phyloP scores from a whole-genome alignment of 2,888 invertebrate species.

The Ormyrus nitidulus region DNA sequence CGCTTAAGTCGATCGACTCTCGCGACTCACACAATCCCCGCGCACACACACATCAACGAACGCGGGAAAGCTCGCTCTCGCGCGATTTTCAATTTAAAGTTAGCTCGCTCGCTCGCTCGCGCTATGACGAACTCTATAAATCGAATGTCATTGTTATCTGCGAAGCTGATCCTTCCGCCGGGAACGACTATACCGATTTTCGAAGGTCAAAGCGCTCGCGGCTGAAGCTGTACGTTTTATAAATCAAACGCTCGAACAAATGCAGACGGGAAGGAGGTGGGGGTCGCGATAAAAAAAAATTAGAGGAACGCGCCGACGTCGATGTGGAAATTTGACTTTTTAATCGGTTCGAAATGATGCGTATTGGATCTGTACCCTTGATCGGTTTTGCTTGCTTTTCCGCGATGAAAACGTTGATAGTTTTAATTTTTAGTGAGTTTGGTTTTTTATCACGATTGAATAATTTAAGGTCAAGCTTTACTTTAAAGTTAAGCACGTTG shows the following conservation, averaged over 20 bases:
- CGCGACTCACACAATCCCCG: too few species aligned
- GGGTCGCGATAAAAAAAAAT: neutral
- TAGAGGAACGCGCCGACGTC: neutral
- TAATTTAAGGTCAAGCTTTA: too few species aligned
- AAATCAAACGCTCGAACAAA: slow-evolving; percentile 26
- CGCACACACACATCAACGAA: too few species aligned
- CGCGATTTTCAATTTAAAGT: too few species aligned
- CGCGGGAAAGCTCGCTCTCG: neutral
- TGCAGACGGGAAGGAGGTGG: neutral
- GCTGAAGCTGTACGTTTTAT: neutral
- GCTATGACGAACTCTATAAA: slow-evolving; percentile 40
- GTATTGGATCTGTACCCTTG: too few species aligned
- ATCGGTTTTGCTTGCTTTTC: too few species aligned
- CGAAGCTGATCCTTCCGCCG: neutral
- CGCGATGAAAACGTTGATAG: too few species aligned
- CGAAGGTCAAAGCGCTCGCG: neutral
- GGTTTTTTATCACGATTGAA: too few species aligned
- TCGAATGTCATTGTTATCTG: slow-evolving; percentile 58
- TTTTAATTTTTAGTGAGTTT: too few species aligned
- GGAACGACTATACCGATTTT: neutral
- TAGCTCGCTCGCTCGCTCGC: neutral
- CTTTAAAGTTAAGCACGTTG: too few species aligned
- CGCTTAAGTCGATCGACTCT: too few species aligned
- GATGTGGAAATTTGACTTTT: slow-evolving; percentile 7
- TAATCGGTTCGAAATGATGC: neutral